Evolutionary conservation across 2,888 invertebrate genomes (phyloP).

Genomic region (Ernsta delagoae): DNA sequence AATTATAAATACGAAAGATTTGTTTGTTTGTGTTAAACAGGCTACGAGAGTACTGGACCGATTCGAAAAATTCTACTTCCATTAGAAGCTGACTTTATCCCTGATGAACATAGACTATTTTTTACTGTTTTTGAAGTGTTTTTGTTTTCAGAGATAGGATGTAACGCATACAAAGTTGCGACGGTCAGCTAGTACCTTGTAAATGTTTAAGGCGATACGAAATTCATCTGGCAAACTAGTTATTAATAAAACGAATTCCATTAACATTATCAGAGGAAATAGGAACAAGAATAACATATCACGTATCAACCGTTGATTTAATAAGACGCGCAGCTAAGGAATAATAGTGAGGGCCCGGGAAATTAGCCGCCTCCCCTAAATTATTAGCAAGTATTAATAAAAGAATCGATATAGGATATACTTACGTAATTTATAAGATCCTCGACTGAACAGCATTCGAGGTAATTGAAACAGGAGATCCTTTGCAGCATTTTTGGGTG

Average conservation of each 20-base stretch:
- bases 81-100: no score
- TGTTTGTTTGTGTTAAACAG: no score
- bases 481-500: neutral
- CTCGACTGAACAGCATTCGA: neutral
- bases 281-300: conserved; percentile 32
- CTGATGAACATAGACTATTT: no score
- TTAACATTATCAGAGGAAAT: conserved; percentile 8
- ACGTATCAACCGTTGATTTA: conserved; percentile 44
- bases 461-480: neutral
- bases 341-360: conserved; percentile 54
- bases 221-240: no score
- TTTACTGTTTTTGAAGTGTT: no score
- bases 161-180: no score
- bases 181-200: no score
- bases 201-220: no score
- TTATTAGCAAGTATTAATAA: conserved; percentile 64
- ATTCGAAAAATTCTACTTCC: no score
- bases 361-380: conserved; percentile 61
- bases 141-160: no score
- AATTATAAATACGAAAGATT: no score
- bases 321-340: conserved; percentile 49
- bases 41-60: no score
- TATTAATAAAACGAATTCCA: neutral
- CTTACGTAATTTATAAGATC: conserved; percentile 37
- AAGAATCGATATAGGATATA: conserved; percentile 54